Evolutionary conservation across 37 sponge, comb jelly and placozoan genomes (phyloP).

Genomic region (Bolinopsis microptera): DNA sequence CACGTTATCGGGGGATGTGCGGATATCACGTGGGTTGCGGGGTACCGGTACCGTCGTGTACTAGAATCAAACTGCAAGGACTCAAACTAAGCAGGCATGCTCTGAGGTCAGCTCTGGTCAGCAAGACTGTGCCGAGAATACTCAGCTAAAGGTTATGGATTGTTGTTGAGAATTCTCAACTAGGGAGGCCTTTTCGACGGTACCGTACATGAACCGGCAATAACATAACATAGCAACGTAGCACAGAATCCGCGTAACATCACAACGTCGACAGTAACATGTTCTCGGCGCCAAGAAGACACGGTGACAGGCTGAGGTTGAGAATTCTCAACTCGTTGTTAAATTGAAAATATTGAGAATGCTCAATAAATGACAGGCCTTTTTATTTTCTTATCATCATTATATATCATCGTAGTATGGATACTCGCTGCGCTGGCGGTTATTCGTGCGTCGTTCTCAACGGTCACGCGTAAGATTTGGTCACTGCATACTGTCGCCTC

Average conservation of each 20-base stretch:
- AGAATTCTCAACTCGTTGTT: slow-evolving; percentile 34
- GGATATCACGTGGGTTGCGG: background rate
- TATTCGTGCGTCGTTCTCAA: background rate
- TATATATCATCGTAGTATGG: background rate
- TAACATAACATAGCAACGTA: slow-evolving; percentile 32
- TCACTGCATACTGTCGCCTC: background rate
- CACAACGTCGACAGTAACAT: background rate
- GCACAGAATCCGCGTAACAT: background rate
- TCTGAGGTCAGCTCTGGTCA: background rate
- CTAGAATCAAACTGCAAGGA: background rate
- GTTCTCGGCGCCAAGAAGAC: background rate
- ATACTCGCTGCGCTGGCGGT: background rate
- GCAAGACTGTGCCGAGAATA: background rate
- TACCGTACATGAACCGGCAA: background rate
- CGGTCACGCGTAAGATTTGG: background rate
- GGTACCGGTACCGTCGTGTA: background rate
- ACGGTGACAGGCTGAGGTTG: background rate
- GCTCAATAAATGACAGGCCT: background rate
- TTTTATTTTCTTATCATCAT: background rate
- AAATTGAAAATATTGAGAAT: slow-evolving; percentile 4
- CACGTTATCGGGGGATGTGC: too few relatives aligned
- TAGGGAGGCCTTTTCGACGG: slow-evolving; percentile 37
- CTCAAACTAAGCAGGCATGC: background rate
- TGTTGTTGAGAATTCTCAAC: slow-evolving; percentile 2
- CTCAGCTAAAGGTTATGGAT: background rate